A percentile compares a stretch with the other conserved stretches of the same genome.
Evolutionary conservation across 2,888 invertebrate species (phyloP).

Genomic region (Ichneumoninae sp.): DNA sequence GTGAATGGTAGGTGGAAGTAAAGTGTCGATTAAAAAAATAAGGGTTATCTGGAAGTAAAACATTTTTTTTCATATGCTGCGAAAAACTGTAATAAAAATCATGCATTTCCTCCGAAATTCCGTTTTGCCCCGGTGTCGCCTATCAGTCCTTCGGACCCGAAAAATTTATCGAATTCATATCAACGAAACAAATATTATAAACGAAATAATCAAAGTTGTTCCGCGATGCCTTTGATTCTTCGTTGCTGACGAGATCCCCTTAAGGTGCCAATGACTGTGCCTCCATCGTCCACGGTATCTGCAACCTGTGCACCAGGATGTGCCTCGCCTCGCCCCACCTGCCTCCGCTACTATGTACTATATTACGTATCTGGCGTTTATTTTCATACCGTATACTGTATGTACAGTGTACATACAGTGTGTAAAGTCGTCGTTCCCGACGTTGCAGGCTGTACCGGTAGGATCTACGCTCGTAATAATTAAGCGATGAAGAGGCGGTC

Average conservation of each 20-base stretch:
- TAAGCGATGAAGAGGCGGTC: conserved; percentile 77
- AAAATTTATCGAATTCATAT: too few relatives aligned
- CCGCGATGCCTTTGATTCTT: neutral
- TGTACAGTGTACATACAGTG: conserved; percentile 30
- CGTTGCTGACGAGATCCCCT: neutral
- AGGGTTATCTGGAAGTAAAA: too few relatives aligned
- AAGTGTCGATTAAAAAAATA: too few relatives aligned
- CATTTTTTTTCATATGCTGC: too few relatives aligned
- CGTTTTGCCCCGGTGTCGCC: too few relatives aligned
- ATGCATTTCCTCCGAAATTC: too few relatives aligned
- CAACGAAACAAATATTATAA: too few relatives aligned
- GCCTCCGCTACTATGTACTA: conserved; percentile 20
- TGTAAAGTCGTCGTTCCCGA: conserved; percentile 45
- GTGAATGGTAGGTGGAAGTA: too few relatives aligned
- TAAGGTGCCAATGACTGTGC: conserved; percentile 8
- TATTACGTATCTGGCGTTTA: conserved; percentile 65
- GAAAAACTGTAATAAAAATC: too few relatives aligned
- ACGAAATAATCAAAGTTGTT: neutral
- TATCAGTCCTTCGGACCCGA: too few relatives aligned
- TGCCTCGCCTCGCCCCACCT: neutral
- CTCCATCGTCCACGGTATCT: neutral
- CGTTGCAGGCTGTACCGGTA: conserved; percentile 13
- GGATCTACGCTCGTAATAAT: conserved; percentile 75
- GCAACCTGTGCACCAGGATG: conserved; percentile 7
- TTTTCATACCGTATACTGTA: conserved; percentile 61